Conservation (phyloP, 2,888 invertebrate genomes). For the Oxytorus armatus region DNA sequence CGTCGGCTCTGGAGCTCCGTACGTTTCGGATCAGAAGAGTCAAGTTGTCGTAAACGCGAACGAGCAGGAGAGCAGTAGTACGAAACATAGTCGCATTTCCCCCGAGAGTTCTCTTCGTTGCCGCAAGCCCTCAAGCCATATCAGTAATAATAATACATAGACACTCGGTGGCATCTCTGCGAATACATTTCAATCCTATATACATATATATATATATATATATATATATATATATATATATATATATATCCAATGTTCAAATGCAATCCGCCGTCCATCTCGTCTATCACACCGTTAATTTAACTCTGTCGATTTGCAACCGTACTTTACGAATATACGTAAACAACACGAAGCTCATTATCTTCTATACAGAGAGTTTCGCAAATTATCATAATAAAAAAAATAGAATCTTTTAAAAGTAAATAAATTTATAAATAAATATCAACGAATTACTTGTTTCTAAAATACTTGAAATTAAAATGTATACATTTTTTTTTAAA, state of each 20-base stretch:
- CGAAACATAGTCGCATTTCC: constrained; percentile 54
- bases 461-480: no score
- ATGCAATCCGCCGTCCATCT: constrained; percentile 37
- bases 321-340: constrained; percentile 25
- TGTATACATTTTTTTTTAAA: no score
- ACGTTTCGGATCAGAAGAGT: constrained; percentile 40
- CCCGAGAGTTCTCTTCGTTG: constrained; percentile 45
- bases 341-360: constrained; percentile 14
- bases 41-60: constrained; percentile 42
- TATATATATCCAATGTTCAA: constrained; percentile 44
- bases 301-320: constrained; percentile 67
- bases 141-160: constrained; percentile 33
- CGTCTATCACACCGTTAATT: constrained; percentile 66
- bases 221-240: no score
- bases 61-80: constrained; percentile 36
- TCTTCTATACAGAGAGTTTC: constrained; percentile 2
- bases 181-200: constrained; percentile 46
- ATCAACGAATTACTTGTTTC: not conserved
- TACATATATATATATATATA: no score
- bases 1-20: not conserved
- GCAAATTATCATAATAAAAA: not conserved
- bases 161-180: constrained; percentile 16
- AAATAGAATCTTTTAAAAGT: no score
- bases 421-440: not conserved
- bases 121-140: constrained; percentile 42